Base-by-base conservation (phyloP, 1,140 invertebrate species). In the Macrobrachium rosenbergii region DNA sequence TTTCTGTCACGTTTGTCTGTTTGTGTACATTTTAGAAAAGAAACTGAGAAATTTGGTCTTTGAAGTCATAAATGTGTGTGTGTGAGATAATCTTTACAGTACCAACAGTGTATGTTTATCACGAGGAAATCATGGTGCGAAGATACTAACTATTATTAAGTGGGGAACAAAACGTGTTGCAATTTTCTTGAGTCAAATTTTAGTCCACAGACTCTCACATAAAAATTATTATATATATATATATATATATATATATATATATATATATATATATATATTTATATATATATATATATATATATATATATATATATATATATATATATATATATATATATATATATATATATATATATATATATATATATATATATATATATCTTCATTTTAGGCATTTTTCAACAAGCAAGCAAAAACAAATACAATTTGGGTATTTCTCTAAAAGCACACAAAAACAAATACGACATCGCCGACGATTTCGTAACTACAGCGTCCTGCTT, bases 281-380 rank as follows among this genome's bases (percentile, higher is more conserved):
- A 77, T 77, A 52, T 14, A 77, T 45, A 52, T 43, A 75, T 43
- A 45, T 21, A 77, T 17, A 37, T 23, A 63, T 62, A 21, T 62
- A 37, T 23, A 37, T 37, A 37, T 62, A 28, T 23, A 28, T 63
- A 77, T 17, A 77, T 19, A 77, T 59, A 45, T 45, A 52, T 19
- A 59, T 17, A 77, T 45, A 19, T 59, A 77, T n/a, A 77, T 77
- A 52, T 12, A 77, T 45, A 77, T 77, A 77, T 19, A 52, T 59
- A 52, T 43, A 59, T 21, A 77, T 43, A 77, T 45, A 43, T 77
- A 77, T 45, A 77, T 45, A 77, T 77, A 45, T 77, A 77, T 45
- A 43, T 77, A 77, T 37, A 77, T 14, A 72, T 16, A 72, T 28
- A 72, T 16, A 72, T 12, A 12, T 16, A 28, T 72, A 72, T 28